Percentiles rank a stretch among this genome's conserved stretches.
These are phyloP conservation scores for Drosophila sechellia DNA, from an alignment of 1,140 invertebrate species.

Conservation along the genomic window DNA sequence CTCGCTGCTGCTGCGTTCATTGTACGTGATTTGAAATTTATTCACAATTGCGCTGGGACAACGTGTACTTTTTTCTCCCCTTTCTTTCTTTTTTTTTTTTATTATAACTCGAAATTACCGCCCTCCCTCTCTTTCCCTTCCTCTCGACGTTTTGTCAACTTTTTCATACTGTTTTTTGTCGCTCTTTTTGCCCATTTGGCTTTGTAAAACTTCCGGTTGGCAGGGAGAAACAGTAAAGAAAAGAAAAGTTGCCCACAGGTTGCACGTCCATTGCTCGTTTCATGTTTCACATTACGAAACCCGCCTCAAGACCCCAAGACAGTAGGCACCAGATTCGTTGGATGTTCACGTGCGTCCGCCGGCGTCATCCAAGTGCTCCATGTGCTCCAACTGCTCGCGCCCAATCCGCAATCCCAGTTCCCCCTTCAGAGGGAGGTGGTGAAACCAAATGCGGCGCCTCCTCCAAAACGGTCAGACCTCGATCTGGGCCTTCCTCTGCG, in stretches of 20 bases:
- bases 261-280: conserved; percentile 57
- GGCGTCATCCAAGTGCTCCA: conserved; percentile 29
- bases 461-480: conserved; percentile 18
- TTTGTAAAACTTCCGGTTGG: conserved; percentile 80
- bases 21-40: conserved; percentile 82
- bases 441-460: conserved; percentile 32
- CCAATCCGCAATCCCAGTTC: conserved; percentile 6
- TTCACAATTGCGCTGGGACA: conserved; percentile 67
- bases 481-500: conserved; percentile 14
- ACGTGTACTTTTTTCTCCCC: conserved; percentile 22
- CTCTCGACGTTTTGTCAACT: conserved; percentile 35
- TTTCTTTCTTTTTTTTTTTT: conserved; percentile 40
- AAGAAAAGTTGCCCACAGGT: conserved; percentile 68
- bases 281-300: conserved; percentile 70
- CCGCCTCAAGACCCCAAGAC: conserved; percentile 24
- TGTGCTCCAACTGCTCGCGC: too few species aligned
- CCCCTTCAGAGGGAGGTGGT: not conserved
- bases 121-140: conserved; percentile 14
- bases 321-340: conserved; percentile 7
- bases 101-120: conserved; percentile 57
- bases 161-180: conserved; percentile 44
- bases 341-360: conserved; percentile 70
- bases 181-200: conserved; percentile 77
- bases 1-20: conserved; percentile 43
- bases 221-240: conserved; percentile 49